These are phyloP conservation scores for Apis florea DNA, from an alignment of 1,140 invertebrate genomes.

Conservation along the genomic window DNA sequence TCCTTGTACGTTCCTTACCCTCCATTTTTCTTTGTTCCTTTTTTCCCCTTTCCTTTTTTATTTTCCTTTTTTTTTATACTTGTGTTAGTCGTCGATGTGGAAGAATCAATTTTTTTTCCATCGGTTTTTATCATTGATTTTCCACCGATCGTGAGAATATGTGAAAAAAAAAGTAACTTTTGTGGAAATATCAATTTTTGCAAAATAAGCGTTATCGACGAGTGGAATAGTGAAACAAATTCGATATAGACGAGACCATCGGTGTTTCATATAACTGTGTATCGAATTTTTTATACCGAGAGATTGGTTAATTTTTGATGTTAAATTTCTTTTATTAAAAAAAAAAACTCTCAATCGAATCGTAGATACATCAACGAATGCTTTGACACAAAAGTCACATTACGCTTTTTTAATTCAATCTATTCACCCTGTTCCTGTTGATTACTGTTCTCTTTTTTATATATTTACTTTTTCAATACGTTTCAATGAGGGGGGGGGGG, in stretches of 20 bases:
- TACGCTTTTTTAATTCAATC: conserved; percentile 12
- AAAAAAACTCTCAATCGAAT: background rate
- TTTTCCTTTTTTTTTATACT: background rate
- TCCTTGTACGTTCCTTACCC: background rate
- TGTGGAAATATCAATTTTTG: background rate
- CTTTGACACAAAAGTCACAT: background rate
- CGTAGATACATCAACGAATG: background rate
- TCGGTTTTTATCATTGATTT: background rate
- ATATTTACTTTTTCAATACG: conserved; percentile 1
- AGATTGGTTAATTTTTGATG: background rate
- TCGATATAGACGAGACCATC: too few relatives aligned
- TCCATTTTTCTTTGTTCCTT: too few relatives aligned
- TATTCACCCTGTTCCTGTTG: background rate
- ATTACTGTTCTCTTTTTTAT: background rate
- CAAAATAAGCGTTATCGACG: background rate
- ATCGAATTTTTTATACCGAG: too few relatives aligned
- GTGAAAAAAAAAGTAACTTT: background rate
- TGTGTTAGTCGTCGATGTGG: background rate
- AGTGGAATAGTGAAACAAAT: background rate
- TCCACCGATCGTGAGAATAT: too few relatives aligned
- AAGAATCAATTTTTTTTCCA: background rate
- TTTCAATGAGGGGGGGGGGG: background rate
- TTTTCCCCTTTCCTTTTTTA: background rate
- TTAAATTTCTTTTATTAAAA: background rate
- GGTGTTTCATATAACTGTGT: background rate